phyloP scores from a whole-genome alignment of 2,888 invertebrate species.

The Saturnia japonica region DNA sequence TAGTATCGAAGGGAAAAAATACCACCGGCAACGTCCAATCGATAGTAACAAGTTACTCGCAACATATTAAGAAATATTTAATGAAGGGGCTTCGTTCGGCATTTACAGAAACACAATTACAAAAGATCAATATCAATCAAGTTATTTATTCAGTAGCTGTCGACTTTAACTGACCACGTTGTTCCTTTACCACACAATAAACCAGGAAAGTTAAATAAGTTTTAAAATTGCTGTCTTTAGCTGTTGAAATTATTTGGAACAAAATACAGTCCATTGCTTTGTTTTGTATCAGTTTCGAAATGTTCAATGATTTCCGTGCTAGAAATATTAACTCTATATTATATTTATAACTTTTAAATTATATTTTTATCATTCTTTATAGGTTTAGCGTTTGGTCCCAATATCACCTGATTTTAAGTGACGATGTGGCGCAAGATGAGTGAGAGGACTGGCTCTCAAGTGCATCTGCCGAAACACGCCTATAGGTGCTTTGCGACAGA shows the following conservation, averaged over 20 bases:
- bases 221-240: background rate
- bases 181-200: conserved; percentile 18
- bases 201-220: background rate
- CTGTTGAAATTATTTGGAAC: background rate
- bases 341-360: too few relatives aligned
- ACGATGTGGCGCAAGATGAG: too few relatives aligned
- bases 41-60: conserved; percentile 62
- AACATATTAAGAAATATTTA: conserved; percentile 71
- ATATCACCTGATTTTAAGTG: too few relatives aligned
- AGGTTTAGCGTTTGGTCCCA: too few relatives aligned
- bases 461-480: too few relatives aligned
- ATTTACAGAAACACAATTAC: conserved; percentile 67
- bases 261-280: background rate
- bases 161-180: conserved; percentile 14
- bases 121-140: conserved; percentile 69
- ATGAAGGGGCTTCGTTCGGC: conserved; percentile 62
- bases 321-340: too few relatives aligned
- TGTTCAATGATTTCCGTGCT: background rate
- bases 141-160: conserved; percentile 55
- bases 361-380: too few relatives aligned
- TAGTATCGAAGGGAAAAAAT: conserved; percentile 19
- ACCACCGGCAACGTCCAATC: conserved; percentile 36
- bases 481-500: too few relatives aligned
- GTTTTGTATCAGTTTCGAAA: background rate
- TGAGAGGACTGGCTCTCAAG: too few relatives aligned